Percentiles rank a stretch among this genome's conserved stretches.
Evolutionary conservation across 37 sponge, comb jelly and placozoan species (phyloP).

Genomic region (Beroe ovata): DNA sequence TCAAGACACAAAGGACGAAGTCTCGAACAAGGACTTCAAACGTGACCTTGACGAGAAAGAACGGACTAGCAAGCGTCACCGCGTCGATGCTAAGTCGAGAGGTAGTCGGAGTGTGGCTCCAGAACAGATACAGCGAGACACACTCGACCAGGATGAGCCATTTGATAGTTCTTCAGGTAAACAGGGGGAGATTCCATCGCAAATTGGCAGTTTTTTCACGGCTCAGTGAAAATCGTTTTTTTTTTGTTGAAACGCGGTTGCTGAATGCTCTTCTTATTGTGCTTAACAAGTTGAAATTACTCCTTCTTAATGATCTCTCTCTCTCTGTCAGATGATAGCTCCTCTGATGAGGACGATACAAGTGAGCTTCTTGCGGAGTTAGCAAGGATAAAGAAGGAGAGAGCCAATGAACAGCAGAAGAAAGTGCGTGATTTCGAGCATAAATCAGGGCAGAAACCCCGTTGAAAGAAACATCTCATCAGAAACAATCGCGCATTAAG

Average conservation of each 20-base stretch:
- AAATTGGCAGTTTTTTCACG: too few relatives aligned
- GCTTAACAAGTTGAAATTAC: too few relatives aligned
- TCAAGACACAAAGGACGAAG: constrained; percentile 87
- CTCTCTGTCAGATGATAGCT: constrained; percentile 1
- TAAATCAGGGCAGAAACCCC: too few relatives aligned
- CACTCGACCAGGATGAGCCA: constrained; percentile 35
- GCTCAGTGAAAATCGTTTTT: too few relatives aligned
- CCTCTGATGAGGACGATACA: constrained; percentile 89
- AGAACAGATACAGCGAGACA: not conserved
- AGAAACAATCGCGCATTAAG: too few relatives aligned
- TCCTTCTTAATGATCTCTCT: not conserved
- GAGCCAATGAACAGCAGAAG: constrained; percentile 74
- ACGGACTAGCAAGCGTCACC: constrained; percentile 47
- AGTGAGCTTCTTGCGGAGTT: constrained; percentile 90
- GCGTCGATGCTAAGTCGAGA: not conserved
- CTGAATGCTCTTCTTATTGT: too few relatives aligned
- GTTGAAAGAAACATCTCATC: too few relatives aligned
- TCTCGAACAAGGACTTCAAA: constrained; percentile 78
- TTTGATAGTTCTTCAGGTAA: constrained; percentile 45
- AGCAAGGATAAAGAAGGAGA: constrained; percentile 87
- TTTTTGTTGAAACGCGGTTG: too few relatives aligned
- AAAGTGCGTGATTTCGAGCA: too few relatives aligned
- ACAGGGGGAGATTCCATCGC: too few relatives aligned
- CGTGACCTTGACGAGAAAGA: constrained; percentile 87
- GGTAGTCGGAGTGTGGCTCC: not conserved